These are phyloP conservation scores for Parnassius glacialis DNA, from an alignment of 2,888 invertebrate genomes.

Conservation along the genomic window DNA sequence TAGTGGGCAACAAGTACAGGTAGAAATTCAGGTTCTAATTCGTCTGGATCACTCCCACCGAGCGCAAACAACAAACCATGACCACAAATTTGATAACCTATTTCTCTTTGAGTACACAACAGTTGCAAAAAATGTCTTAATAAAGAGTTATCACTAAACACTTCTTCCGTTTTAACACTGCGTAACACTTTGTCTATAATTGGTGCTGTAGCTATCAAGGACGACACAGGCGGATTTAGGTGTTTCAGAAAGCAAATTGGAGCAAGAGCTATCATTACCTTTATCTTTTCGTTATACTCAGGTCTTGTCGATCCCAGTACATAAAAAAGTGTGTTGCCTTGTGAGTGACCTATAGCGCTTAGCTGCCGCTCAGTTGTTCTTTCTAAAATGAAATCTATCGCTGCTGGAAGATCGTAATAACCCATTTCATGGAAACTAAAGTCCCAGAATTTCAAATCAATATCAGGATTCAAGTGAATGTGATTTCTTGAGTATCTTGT, in stretches of 20 bases:
- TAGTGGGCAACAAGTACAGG: constrained; percentile 38
- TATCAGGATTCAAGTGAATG: constrained; percentile 46
- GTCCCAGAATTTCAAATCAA: constrained; percentile 66
- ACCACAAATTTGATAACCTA: constrained; percentile 35
- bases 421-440: constrained; percentile 86
- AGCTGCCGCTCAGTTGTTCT: constrained; percentile 73
- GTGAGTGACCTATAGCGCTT: constrained; percentile 85
- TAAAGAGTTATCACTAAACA: constrained; percentile 32
- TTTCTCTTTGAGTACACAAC: constrained; percentile 31
- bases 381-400: constrained; percentile 53
- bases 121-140: constrained; percentile 19
- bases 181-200: constrained; percentile 55
- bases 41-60: constrained; percentile 72
- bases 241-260: constrained; percentile 75
- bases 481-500: constrained; percentile 81
- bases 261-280: constrained; percentile 71
- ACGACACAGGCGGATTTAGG: constrained; percentile 41
- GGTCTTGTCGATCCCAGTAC: constrained; percentile 72
- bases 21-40: constrained; percentile 72
- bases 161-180: constrained; percentile 44
- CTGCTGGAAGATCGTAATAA: constrained; percentile 83
- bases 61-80: constrained; percentile 57
- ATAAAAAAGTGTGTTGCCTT: constrained; percentile 80
- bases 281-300: constrained; percentile 79
- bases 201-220: constrained; percentile 44